These are phyloP conservation scores for Thalpophila matura DNA, from an alignment of 2,888 invertebrate genomes.

Conservation along the genomic window DNA sequence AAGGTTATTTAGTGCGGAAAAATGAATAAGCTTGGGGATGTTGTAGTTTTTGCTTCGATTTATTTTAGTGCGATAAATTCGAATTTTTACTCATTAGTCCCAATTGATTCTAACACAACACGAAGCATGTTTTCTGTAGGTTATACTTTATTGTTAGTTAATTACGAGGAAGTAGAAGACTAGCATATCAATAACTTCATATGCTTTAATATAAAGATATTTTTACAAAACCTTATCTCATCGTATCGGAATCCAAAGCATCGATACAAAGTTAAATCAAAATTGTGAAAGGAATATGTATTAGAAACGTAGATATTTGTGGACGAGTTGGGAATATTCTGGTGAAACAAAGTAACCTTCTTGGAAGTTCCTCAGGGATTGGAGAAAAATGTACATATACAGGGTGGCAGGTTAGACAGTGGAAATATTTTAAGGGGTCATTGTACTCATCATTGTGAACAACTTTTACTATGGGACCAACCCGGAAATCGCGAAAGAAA, in stretches of 20 bases:
- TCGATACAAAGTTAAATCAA: conserved; percentile 13
- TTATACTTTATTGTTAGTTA: not conserved
- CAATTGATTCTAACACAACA: not conserved
- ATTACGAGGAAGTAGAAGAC: not conserved
- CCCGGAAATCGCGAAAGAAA: no score
- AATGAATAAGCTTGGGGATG: conserved; percentile 43
- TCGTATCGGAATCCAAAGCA: not conserved
- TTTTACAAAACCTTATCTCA: not conserved
- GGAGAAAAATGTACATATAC: conserved; percentile 37
- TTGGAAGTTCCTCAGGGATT: conserved; percentile 41
- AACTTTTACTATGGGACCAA: no score
- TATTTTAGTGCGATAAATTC: not conserved
- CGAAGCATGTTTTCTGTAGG: not conserved
- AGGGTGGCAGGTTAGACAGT: no score
- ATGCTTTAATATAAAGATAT: not conserved
- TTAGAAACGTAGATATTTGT: conserved; percentile 22
- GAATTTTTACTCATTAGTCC: not conserved
- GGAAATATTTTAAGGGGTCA: no score
- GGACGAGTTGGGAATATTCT: conserved; percentile 45
- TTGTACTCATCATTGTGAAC: no score
- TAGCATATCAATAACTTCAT: no score
- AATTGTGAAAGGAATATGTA: conserved; percentile 34
- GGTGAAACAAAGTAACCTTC: conserved; percentile 39
- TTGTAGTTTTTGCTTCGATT: conserved; percentile 20
- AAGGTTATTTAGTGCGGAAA: conserved; percentile 50